Evolutionary conservation across 1,140 invertebrate species (phyloP).

Genomic region (Achatina immaculata): DNA sequence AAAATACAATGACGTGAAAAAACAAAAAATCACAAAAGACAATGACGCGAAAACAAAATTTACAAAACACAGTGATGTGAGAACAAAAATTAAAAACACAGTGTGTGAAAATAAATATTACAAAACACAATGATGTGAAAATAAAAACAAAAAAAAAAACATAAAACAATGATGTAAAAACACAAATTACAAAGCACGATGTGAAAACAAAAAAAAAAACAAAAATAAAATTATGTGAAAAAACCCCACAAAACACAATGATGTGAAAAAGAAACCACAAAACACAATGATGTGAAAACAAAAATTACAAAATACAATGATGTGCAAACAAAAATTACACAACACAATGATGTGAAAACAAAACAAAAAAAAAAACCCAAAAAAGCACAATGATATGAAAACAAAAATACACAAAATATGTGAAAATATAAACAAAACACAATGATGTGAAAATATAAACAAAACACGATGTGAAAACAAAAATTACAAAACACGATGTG

Average conservation of each 20-base stretch:
- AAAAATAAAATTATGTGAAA: background rate
- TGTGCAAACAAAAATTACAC: background rate
- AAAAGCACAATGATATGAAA: background rate
- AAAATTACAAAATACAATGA: background rate
- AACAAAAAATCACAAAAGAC: background rate
- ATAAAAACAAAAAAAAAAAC: background rate
- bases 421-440: background rate
- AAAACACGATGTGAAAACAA: background rate
- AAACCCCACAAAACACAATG: background rate
- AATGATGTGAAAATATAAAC: background rate
- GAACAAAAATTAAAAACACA: background rate
- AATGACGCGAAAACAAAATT: background rate
- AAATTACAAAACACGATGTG: background rate
- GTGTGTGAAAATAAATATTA: background rate
- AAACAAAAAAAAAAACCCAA: background rate
- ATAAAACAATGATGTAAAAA: background rate
- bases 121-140: background rate
- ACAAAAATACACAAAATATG: too few relatives aligned
- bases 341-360: background rate
- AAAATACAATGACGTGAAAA: background rate
- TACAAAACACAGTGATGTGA: background rate
- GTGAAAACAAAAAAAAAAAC: background rate
- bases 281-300: background rate
- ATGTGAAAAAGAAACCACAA: background rate
- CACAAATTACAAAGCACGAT: background rate